Evolutionary conservation across 2,797 vertebrate genomes (phyloP), one percentile per base, ranked within the genome.

Genomic region (Triplophysa yarkandensis): DNA sequence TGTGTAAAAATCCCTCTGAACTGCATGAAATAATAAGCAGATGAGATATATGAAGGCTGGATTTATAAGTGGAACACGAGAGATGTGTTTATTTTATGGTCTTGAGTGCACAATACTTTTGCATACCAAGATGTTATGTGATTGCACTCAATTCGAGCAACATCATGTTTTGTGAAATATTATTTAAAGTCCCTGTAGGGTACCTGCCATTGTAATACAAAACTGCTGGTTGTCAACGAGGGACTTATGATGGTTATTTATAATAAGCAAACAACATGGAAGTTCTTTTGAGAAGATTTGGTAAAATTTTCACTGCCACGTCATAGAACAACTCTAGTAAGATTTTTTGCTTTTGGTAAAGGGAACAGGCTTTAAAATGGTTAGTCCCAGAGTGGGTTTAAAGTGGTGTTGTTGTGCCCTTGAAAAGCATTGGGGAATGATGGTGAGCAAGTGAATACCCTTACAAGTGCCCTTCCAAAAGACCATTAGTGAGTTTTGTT

Each of bases 21-120:
- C 89, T 90, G 87, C 90, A 89, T 88, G 88, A 91, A 92, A 92
- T 92, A 90, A 93, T 93, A 92, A 93, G 88, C 1, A 62, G 86
- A 90, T 68, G 77, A 68, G 64, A 80, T 69, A 78, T 71, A 70
- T 69, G 57, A 34, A 39, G 58, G 60, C 69, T 46, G 54, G 43
- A 34, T 77, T 63, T 75, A 71, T 71, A 67, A 72, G 57, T 46
- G 41, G 25, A 71, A 54, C 61, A 46, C 25, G 46, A 39, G 55
- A 77, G 54, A 71, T 61, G 28, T 43, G 57, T 67, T 57, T 50
- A 71, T 54, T 68, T n/a, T 19, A 68, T 54, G 60, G 75, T 21
- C 55, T 16, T 71, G 63, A 61, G 41, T 48, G 41, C 23, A 50
- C 67, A 77, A 67, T 48, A 73, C 64, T 69, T 61, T 57, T 16